Base-by-base conservation (phyloP, 2,113 vertebrate species). In the Eretmodus cyanostictus region DNA sequence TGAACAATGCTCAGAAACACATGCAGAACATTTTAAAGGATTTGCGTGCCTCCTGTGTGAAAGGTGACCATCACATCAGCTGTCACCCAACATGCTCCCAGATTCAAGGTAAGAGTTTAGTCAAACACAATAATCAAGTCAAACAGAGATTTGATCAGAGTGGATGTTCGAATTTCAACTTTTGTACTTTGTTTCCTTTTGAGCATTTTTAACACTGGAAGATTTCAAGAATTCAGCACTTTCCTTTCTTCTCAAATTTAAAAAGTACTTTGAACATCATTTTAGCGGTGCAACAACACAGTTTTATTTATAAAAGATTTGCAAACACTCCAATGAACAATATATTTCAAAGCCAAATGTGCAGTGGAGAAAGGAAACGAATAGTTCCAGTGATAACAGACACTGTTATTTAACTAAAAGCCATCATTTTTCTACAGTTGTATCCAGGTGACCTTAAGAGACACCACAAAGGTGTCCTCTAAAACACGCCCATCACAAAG, bases 21-120 rank as follows among this genome's bases (percentile, higher is more conserved):
- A 49, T 38, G 7, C 27, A 34, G 13, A 47, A 8, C 9, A 34
- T 38, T 9, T 14, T 36, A 36, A 34, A 9, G 6, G 34, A 13
- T 68, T 63, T 61, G 3, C 8, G 7, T 51, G 73, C 10, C 2
- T 54, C 10, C 47, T 31, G 31, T 29, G 13, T n/a, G 17, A 71
- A 71, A 81, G 63, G 40, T 73, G n/a, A 81, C 40, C 40, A 29
- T 5, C 3, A 7, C 88, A 79, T 87, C 85, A 54, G 53, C 22
- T n/a, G 45, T 47, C 34, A 10, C 8, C 17, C 19, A 17, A 47
- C 54, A 90, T 5, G 47, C 19, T 22, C 17, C 10, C 2, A 45
- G 16, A 66, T 45, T 80, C 66, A 61, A 94, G 92, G 92, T 92
- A 82, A 92, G 40, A 7, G 4, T 4, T 51, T 54, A 31, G 34